These are phyloP conservation scores for Parauchenoglanis punctatus DNA, from an alignment of 2,797 vertebrate species.

Conservation along the genomic window DNA sequence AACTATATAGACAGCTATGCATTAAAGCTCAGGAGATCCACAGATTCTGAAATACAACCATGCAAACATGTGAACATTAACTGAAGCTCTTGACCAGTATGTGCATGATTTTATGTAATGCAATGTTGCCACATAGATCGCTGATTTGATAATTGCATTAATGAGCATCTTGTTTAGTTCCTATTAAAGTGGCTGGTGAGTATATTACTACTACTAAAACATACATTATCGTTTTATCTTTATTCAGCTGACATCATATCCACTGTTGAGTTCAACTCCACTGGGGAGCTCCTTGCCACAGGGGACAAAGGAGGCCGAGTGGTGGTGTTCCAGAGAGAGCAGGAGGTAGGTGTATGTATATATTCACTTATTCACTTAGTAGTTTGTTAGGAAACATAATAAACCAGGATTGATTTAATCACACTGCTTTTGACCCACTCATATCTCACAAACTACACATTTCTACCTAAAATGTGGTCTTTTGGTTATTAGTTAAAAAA, in stretches of 20 bases:
- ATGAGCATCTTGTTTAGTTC: neutral
- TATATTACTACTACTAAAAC: neutral
- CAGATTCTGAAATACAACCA: neutral
- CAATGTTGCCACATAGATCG: neutral
- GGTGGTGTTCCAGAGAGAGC: conserved; percentile 86
- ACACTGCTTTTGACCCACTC: neutral
- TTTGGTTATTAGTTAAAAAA: neutral
- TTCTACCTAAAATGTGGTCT: neutral
- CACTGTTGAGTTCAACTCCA: conserved; percentile 90
- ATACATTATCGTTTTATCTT: neutral
- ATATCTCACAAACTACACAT: neutral
- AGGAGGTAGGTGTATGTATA: conserved; percentile 77
- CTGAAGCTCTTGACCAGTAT: neutral
- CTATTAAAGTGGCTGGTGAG: neutral
- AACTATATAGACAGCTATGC: neutral
- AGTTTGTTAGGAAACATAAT: neutral
- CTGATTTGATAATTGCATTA: neutral
- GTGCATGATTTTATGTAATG: neutral
- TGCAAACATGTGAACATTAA: neutral
- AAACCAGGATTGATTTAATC: neutral
- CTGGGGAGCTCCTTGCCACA: conserved; percentile 80
- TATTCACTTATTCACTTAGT: neutral
- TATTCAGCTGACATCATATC: conserved; percentile 87
- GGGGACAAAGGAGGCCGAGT: conserved; percentile 78
- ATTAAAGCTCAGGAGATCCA: neutral